Evolutionary conservation across 1,140 invertebrate genomes (phyloP).

Genomic region (Cephus cinctus): DNA sequence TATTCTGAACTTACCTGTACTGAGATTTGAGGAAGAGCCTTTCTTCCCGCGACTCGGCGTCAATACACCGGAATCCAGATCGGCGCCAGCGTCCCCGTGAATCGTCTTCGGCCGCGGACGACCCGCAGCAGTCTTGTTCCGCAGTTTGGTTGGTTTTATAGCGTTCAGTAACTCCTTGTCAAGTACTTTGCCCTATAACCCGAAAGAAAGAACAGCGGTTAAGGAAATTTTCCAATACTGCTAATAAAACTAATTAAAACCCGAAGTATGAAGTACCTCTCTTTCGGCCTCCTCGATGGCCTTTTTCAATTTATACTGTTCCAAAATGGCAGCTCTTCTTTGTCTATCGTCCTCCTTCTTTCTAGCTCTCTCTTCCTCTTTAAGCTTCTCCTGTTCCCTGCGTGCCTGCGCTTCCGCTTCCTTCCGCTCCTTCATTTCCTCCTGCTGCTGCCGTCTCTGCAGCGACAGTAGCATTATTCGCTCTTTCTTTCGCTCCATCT

Average conservation of each 20-base stretch:
- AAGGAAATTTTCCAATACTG: constrained; percentile 7
- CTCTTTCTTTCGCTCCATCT: constrained; percentile 90
- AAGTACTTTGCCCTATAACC: constrained; percentile 71
- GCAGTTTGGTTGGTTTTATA: constrained; percentile 63
- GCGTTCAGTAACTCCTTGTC: constrained; percentile 72
- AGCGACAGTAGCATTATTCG: constrained; percentile 83
- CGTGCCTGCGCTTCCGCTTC: constrained; percentile 81
- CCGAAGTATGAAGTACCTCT: constrained; percentile 61
- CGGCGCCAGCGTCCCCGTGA: constrained; percentile 78
- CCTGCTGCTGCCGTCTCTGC: constrained; percentile 84
- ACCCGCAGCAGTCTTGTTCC: constrained; percentile 58
- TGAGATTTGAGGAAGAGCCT: constrained; percentile 77
- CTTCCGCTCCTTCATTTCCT: constrained; percentile 80
- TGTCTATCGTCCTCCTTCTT: constrained; percentile 91
- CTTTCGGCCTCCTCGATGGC: constrained; percentile 87
- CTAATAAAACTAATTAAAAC: not conserved
- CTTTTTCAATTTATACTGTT: constrained; percentile 94
- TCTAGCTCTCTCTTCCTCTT: constrained; percentile 79
- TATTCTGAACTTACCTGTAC: constrained; percentile 67
- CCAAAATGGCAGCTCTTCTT: constrained; percentile 83
- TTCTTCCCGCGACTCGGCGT: constrained; percentile 74
- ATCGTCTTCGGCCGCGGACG: constrained; percentile 83
- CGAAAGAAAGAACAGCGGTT: constrained; percentile 13
- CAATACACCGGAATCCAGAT: constrained; percentile 72
- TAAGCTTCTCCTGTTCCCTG: constrained; percentile 75